phyloP scores from a whole-genome alignment of 2,797 vertebrate species.

The Cephalopachus bancanus region DNA sequence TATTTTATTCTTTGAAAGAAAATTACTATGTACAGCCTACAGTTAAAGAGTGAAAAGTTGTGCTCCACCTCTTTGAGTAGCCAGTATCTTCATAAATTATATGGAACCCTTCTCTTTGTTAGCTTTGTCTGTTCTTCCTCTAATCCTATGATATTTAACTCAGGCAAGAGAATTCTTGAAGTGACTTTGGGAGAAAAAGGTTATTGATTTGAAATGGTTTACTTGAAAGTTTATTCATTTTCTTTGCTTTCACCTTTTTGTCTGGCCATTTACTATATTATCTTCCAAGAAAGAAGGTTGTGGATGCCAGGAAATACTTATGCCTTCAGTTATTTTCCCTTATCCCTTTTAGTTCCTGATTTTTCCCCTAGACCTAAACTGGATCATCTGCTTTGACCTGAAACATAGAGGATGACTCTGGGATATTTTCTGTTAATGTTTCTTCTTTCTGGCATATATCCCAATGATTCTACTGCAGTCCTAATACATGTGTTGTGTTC shows the following conservation, averaged over 20 bases:
- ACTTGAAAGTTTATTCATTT: neutral
- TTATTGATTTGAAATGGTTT: neutral
- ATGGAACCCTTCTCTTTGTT: neutral
- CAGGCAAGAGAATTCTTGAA: conserved; percentile 32
- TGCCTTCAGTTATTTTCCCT: neutral
- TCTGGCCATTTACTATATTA: neutral
- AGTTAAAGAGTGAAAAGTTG: neutral
- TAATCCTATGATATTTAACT: neutral
- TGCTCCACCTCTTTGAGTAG: neutral
- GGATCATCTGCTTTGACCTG: neutral
- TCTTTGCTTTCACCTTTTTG: neutral
- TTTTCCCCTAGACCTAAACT: neutral
- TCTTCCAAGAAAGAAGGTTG: neutral
- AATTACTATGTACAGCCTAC: neutral
- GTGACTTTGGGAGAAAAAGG: neutral
- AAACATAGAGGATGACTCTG: neutral
- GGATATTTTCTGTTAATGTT: neutral
- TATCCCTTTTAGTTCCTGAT: neutral
- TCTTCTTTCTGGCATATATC: neutral
- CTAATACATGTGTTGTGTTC: neutral
- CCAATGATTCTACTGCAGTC: neutral
- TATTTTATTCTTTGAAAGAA: neutral
- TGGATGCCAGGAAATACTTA: neutral
- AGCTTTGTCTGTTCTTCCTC: neutral
- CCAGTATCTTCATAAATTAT: neutral